Evolutionary conservation across 2,113 vertebrate species (phyloP), one percentile per base, ranked within the genome.

Genomic region (Dicentrarchus labrax): DNA sequence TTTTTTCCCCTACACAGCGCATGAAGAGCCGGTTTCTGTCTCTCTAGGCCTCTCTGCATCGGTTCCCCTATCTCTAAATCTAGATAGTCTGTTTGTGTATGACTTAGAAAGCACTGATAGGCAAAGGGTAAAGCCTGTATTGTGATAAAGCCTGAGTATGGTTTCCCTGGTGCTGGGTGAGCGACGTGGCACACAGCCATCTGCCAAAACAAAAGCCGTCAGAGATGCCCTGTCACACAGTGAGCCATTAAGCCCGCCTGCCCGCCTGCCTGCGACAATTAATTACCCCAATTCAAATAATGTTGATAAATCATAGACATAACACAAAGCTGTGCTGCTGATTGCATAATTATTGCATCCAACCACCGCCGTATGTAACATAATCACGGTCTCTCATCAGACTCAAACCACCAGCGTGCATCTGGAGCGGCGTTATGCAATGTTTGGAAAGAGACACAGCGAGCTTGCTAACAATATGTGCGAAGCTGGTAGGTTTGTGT

Each of bases 271-370:
- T 48, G 60, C 80, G 71, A 84, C 82, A 88, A 92, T 91, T 80
- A 86, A 93, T 92, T 67, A 88, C 80, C 64, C 82, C 75, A 68
- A 77, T 91, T 91, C 86, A 83, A 92, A 88, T 90, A 92, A 89
- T 70, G 81, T 78, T 82, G 80, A 89, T 91, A 87, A 91, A 88
- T 91, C 88, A 91, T 82, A 90, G 83, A 86, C 85, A 72, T 69
- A 86, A 92, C 88, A 91, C 86, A 90, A 89, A 89, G 89, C 85
- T 67, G 64, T 51, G 65, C 83, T 84, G 76, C 90, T 94, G 92
- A 96, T 94, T 94, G 76, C 89, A 77, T 90, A 93, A 93, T 95
- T 94, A 93, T 83, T 85, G 84, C 91, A 88, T 92, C 90, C 81
- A 90, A 92, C 93, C 84, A 22, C 88, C 17, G 80, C 56, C 77